Base-by-base conservation (phyloP, 2,797 vertebrate genomes). In the Amphiprion clarkii region DNA sequence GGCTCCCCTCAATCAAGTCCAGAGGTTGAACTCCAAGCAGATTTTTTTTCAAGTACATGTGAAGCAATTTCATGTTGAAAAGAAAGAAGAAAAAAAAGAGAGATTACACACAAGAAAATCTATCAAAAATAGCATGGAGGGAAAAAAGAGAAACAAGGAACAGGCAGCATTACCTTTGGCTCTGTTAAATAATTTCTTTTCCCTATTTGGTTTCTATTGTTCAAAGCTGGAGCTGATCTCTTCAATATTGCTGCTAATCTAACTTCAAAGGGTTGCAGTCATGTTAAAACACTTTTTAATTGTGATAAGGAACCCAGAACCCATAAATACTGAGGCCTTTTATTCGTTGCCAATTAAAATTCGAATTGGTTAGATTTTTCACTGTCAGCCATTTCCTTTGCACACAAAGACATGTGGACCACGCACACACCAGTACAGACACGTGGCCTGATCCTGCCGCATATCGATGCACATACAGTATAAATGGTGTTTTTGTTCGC, bases 321-420 rank as follows among this genome's bases (percentile, higher is more conserved):
- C 81, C 85, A 87, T 88, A 90, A 92, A 93, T 91, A 91, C 88
- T 73, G 87, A 86, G 90, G 69, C 70, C 63, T 60, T 85, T 89
- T 89, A 84, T 85, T 86, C 79, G 88, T 67, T 90, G 77, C 79
- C 91, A 92, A 92, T 93, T 92, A 92, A 92, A 92, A 94, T 93
- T 82, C 78, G 84, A 94, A 93, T 92, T 89, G 92, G 88, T 88
- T 90, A 90, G 78, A 93, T 93, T 92, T 93, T 90, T 93, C 90
- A 92, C 78, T 92, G 90, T 93, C 92, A 92, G 90, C 89, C 77
- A 66, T 92, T 94, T 93, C 86, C 85, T 88, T 85, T 87, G 76
- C 80, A 67, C 74, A 84, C 75, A 88, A 76, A 87, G 80, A 87
- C 75, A 64, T 64, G 83, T 55, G 71, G 77, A 51, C 88, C 77